Evolutionary conservation across 2,797 vertebrate species (phyloP).

Genomic region (Tokudaia muenninki): DNA sequence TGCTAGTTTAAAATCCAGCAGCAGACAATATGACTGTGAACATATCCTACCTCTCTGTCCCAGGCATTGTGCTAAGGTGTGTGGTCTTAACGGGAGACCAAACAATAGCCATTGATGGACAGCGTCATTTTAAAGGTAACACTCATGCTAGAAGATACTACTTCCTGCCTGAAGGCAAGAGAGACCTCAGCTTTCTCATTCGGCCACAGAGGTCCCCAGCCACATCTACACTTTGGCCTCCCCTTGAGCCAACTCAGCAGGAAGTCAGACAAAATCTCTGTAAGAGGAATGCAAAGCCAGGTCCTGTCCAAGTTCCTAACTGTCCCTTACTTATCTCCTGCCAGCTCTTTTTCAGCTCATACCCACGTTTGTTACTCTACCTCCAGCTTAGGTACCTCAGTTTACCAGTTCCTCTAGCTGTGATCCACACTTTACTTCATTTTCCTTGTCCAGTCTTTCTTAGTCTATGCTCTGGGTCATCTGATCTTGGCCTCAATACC

Average conservation of each 20-base stretch:
- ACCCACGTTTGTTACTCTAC: neutral
- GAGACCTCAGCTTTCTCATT: neutral
- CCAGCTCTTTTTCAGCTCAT: neutral
- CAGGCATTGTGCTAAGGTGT: neutral
- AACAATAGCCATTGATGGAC: neutral
- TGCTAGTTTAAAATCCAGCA: neutral
- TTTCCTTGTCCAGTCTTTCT: neutral
- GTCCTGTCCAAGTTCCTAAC: neutral
- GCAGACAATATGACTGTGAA: neutral
- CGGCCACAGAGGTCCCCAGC: neutral
- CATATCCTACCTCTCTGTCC: neutral
- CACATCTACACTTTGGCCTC: neutral
- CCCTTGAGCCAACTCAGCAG: neutral
- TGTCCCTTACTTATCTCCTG: neutral
- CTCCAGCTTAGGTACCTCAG: neutral
- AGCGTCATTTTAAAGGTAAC: neutral
- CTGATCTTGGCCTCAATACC: constrained; percentile 16
- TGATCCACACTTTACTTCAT: neutral
- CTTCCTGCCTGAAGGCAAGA: neutral
- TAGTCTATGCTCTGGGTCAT: neutral
- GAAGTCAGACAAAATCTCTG: neutral
- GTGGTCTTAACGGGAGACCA: neutral
- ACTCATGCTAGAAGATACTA: neutral
- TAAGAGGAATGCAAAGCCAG: neutral
- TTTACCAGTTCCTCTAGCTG: neutral